These are phyloP conservation scores for Chouioia cunea DNA, from an alignment of 2,888 invertebrate genomes.

Conservation along the genomic window DNA sequence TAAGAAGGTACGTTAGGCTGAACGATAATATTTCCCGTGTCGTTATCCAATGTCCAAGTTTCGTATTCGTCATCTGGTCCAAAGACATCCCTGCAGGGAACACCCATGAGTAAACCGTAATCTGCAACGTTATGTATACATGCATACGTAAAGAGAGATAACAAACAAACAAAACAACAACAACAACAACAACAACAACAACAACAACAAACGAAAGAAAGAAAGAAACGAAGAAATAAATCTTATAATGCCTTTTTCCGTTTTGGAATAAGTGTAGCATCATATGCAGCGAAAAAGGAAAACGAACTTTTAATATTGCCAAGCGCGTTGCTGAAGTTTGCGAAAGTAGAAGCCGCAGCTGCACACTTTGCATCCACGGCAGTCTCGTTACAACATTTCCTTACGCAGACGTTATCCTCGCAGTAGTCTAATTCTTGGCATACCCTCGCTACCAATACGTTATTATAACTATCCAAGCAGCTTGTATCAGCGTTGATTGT, in stretches of 20 bases:
- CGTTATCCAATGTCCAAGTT: constrained; percentile 9
- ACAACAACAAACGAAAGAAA: constrained; percentile 13
- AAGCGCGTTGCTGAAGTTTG: constrained; percentile 19
- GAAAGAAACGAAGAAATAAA: constrained; percentile 1
- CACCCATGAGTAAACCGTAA: constrained; percentile 58
- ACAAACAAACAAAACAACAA: no score
- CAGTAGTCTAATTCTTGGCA: constrained; percentile 54
- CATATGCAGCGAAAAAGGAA: background rate
- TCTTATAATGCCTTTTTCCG: background rate
- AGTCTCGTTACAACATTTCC: constrained; percentile 65
- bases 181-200: no score
- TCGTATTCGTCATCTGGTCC: constrained; percentile 53
- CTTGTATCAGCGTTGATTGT: constrained; percentile 17
- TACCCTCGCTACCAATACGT: constrained; percentile 29
- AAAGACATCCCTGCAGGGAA: constrained; percentile 54
- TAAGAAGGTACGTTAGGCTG: no score
- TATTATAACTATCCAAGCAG: constrained; percentile 15
- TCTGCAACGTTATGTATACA: constrained; percentile 49
- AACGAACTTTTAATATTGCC: constrained; percentile 23
- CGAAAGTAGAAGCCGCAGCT: background rate
- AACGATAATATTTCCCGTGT: no score
- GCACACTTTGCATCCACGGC: background rate
- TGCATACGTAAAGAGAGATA: no score
- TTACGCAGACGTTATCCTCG: constrained; percentile 58
- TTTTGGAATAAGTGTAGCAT: background rate